These are phyloP conservation scores for Epirrhoe tristata DNA, from an alignment of 2,888 invertebrate species.

Conservation along the genomic window DNA sequence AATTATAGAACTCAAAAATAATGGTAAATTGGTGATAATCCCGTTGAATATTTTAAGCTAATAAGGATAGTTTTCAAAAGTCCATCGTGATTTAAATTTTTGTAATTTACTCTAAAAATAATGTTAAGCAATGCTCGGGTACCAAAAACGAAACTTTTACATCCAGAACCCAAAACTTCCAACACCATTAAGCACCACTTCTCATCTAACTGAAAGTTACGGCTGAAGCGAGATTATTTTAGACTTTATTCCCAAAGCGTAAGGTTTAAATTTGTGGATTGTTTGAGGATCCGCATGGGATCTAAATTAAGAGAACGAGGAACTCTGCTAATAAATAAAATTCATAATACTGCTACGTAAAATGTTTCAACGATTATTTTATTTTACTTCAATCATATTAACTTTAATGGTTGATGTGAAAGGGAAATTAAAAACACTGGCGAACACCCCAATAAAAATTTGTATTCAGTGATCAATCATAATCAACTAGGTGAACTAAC, in stretches of 20 bases:
- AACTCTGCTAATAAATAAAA: constrained; percentile 19
- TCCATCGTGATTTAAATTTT: not conserved
- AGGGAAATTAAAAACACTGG: not conserved
- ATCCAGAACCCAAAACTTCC: constrained; percentile 28
- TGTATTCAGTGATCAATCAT: not conserved
- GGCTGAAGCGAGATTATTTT: constrained; percentile 20
- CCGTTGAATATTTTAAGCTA: too few relatives aligned
- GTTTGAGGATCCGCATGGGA: constrained; percentile 22
- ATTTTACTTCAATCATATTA: not conserved
- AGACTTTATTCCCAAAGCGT: constrained; percentile 15
- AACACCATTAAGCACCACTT: constrained; percentile 31
- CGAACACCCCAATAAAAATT: not conserved
- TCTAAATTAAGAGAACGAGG: constrained; percentile 19
- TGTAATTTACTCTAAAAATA: constrained; percentile 18
- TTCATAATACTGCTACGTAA: not conserved
- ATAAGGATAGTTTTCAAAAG: too few relatives aligned
- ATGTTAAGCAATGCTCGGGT: constrained; percentile 14
- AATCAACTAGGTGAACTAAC: too few relatives aligned
- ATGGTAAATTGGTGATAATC: too few relatives aligned
- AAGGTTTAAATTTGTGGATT: constrained; percentile 12
- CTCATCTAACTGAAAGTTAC: constrained; percentile 28
- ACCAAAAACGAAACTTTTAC: constrained; percentile 27
- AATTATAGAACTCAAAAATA: too few relatives aligned
- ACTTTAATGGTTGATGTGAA: not conserved
- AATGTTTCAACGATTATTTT: not conserved